Evolutionary conservation across 1,140 invertebrate species (phyloP), one percentile per base, ranked within the genome.

Genomic region (Ericerus pela): DNA sequence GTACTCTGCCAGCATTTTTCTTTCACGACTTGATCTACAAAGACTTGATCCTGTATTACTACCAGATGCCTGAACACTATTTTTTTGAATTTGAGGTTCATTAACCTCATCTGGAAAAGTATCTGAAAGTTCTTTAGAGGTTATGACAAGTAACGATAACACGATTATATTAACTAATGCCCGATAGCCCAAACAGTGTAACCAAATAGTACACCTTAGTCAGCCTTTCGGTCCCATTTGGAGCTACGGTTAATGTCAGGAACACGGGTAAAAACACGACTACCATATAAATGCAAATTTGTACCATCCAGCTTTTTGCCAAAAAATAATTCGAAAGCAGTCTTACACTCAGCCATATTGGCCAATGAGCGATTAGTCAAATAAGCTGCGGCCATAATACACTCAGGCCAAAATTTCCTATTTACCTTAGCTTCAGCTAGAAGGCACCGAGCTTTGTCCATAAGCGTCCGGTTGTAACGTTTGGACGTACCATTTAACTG

Each of bases 191-290:
- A n/a, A n/a, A n/a, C n/a, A n/a, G n/a, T n/a, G n/a, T n/a, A n/a
- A n/a, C n/a, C n/a, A n/a, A n/a, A n/a, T n/a, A n/a, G n/a, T n/a
- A n/a, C n/a, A n/a, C n/a, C n/a, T n/a, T n/a, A n/a, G n/a, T n/a
- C n/a, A n/a, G n/a, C n/a, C n/a, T n/a, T n/a, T n/a, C n/a, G n/a
- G n/a, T n/a, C n/a, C 56, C 53, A 63, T 54, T 65, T 65, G 0
- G 57, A 59, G 30, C 12, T 53, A 52, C 60, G 51, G 20, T 58
- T 52, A 30, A 59, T 33, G 51, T 61, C 61, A 20, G 60, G 62
- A 20, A 60, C 24, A 52, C 59, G 47, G 1, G 61, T 58, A 58
- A 59, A 64, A 8, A 60, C 59, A 59, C 18, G 59, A 56, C 60
- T 62, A 11, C 63, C 60, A 53, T 62, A 62, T 12, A 36, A 16